Percentiles rank a stretch among this genome's conserved stretches.
Conservation (phyloP, 2,113 vertebrate species). For the Salvelinus alpinus region DNA sequence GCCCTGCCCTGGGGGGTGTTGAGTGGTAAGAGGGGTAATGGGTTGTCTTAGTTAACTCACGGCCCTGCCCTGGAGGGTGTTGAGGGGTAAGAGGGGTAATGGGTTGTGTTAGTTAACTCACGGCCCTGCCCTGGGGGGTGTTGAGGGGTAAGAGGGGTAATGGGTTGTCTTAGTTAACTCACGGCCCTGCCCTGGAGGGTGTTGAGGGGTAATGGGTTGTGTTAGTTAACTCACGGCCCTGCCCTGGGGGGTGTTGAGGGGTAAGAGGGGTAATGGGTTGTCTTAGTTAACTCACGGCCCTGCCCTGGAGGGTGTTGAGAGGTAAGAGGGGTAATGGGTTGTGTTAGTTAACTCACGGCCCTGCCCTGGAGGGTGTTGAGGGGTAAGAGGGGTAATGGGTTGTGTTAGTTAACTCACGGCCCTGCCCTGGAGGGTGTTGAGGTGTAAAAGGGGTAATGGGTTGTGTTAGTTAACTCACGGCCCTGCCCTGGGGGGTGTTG, state of each 20-base stretch:
- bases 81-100: too few species aligned
- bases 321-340: constrained; percentile 40
- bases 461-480: constrained; percentile 20
- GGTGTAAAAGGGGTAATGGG: background rate
- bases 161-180: constrained; percentile 72
- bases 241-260: constrained; percentile 31
- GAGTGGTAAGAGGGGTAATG: too few species aligned
- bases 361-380: constrained; percentile 38
- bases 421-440: constrained; percentile 39
- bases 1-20: too few species aligned
- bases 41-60: too few species aligned
- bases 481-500: too few species aligned
- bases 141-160: background rate
- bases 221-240: constrained; percentile 14
- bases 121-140: background rate
- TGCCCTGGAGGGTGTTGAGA: background rate
- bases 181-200: constrained; percentile 55
- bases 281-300: constrained; percentile 14
- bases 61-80: background rate
- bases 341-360: constrained; percentile 78
- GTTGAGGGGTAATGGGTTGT: too few species aligned
- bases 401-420: constrained; percentile 78
- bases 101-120: constrained; percentile 60
- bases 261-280: background rate
- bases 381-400: constrained; percentile 31